Conservation (phyloP, 30 jellyfish, hydroid and myxozoan genomes). For the Aurelia coerulea region DNA sequence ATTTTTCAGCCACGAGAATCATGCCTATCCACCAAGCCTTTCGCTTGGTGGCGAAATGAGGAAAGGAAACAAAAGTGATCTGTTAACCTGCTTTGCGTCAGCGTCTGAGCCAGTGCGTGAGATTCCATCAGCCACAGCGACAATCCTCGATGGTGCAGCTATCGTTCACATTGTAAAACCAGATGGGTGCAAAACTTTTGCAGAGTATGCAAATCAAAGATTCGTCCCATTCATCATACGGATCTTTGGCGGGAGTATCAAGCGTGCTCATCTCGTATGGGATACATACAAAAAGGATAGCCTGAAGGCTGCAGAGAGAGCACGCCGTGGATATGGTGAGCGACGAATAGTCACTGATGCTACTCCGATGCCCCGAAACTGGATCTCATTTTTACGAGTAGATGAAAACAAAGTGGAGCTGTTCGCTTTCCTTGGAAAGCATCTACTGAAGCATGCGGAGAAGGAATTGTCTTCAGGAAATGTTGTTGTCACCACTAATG, state of each 20-base stretch:
- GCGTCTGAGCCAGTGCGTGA: neutral
- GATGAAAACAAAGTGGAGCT: conserved; percentile 52
- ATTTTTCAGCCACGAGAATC: conserved; percentile 48
- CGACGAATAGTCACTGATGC: conserved; percentile 41
- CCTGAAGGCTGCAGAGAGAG: conserved; percentile 36
- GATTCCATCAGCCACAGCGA: conserved; percentile 16
- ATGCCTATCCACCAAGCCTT: conserved; percentile 57
- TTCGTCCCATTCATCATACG: conserved; percentile 28
- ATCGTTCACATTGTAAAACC: conserved; percentile 38
- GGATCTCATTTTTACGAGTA: conserved; percentile 41
- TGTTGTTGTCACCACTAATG: conserved; percentile 26
- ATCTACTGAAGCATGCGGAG: conserved; percentile 11
- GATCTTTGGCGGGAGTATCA: neutral
- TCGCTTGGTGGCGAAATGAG: conserved; percentile 57
- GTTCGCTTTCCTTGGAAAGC: conserved; percentile 46
- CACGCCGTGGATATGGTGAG: conserved; percentile 42
- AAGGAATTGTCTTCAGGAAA: conserved; percentile 30
- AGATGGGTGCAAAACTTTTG: conserved; percentile 32
- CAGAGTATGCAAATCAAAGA: conserved; percentile 3
- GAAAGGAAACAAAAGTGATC: conserved; percentile 34
- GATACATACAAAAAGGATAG: conserved; percentile 44
- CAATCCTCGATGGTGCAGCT: conserved; percentile 43
- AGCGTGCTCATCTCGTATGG: conserved; percentile 36
- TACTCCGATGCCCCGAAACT: conserved; percentile 6
- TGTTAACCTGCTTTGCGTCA: conserved; percentile 27